phyloP scores from a whole-genome alignment of 2,113 vertebrate genomes.

The Corvus cornix region DNA sequence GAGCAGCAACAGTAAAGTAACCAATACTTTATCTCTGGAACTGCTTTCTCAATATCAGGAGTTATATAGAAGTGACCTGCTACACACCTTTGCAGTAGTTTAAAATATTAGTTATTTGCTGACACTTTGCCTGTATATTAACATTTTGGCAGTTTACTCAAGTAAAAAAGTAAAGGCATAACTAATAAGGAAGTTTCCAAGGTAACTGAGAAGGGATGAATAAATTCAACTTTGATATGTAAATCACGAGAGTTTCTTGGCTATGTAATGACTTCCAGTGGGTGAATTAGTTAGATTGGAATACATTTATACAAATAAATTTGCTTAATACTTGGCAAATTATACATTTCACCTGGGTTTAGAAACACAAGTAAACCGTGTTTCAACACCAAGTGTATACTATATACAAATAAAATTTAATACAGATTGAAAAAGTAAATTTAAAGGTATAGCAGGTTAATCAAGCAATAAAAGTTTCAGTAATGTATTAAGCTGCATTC shows the following conservation, averaged over 20 bases:
- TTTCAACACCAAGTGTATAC: neutral
- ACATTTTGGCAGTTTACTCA: neutral
- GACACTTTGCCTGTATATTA: neutral
- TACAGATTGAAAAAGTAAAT: neutral
- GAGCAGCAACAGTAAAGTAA: neutral
- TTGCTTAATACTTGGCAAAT: neutral
- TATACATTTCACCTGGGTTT: neutral
- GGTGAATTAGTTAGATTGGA: neutral
- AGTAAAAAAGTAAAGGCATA: neutral
- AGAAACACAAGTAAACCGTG: neutral
- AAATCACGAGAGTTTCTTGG: neutral
- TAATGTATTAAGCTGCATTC: neutral
- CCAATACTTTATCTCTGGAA: neutral
- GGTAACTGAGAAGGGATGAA: neutral
- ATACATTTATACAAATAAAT: neutral
- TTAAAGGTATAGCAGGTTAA: neutral
- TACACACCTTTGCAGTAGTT: neutral
- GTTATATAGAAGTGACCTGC: neutral
- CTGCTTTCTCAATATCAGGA: neutral
- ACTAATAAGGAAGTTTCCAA: neutral
- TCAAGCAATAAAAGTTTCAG: neutral
- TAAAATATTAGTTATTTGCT: neutral
- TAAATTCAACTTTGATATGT: neutral
- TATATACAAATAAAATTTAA: neutral
- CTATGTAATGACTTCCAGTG: neutral